Conservation (phyloP, 2,888 invertebrate species). For the Mythimna pallens region DNA sequence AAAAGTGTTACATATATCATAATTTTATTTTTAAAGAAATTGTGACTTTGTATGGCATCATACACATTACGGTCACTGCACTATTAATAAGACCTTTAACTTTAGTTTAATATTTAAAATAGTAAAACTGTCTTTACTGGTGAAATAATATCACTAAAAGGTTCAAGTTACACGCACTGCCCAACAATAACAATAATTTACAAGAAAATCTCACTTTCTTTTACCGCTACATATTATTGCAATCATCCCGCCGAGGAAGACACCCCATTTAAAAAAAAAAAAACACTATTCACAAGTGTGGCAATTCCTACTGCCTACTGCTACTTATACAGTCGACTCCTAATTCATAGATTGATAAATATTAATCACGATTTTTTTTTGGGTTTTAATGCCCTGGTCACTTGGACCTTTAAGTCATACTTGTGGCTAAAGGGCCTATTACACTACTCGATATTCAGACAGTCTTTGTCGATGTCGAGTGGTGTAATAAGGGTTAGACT, state of each 20-base stretch:
- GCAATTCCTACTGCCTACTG: neutral
- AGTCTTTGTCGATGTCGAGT: too few relatives aligned
- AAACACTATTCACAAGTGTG: neutral
- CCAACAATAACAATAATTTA: conserved; percentile 3
- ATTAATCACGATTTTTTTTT: neutral
- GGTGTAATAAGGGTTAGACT: too few relatives aligned
- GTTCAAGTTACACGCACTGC: neutral
- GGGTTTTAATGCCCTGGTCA: too few relatives aligned
- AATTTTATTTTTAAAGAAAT: neutral
- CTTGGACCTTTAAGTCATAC: too few relatives aligned
- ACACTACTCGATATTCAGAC: too few relatives aligned
- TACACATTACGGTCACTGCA: neutral
- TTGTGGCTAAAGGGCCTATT: too few relatives aligned
- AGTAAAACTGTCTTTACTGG: neutral
- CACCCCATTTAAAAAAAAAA: conserved; percentile 14
- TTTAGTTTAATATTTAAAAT: neutral
- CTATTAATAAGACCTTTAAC: neutral
- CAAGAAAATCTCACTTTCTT: conserved; percentile 31
- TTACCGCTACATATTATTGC: conserved; percentile 24
- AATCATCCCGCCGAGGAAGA: conserved; percentile 9
- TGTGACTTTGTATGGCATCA: neutral
- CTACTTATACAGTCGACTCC: neutral
- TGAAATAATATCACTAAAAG: conserved; percentile 12
- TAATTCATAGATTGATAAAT: neutral
- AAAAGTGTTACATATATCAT: neutral